A percentile compares a stretch with the other conserved stretches of the same genome.
Conservation (phyloP, 2,888 invertebrate species). For the Patella pellucida region DNA sequence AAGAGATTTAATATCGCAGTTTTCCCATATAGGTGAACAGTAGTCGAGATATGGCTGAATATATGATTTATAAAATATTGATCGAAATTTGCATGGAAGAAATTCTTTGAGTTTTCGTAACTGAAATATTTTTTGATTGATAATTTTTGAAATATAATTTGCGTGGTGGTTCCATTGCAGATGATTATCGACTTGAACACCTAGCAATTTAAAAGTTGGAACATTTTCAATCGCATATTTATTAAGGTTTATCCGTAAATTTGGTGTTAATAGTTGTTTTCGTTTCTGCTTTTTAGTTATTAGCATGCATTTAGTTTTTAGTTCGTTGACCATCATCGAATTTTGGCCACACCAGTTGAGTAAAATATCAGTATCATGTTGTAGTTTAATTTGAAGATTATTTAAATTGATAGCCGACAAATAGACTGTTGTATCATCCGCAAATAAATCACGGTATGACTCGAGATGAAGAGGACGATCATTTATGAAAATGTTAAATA, state of each 20-base stretch:
- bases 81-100: no score
- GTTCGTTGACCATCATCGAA: not conserved
- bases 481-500: slow-evolving; percentile 1
- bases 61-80: no score
- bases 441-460: not conserved
- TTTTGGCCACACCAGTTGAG: not conserved
- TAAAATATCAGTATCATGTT: not conserved
- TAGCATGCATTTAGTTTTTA: not conserved
- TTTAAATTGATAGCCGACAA: no score
- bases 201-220: not conserved
- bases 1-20: no score
- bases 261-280: not conserved
- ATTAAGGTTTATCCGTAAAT: not conserved
- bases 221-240: not conserved
- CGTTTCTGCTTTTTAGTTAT: not conserved
- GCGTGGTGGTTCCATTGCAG: not conserved
- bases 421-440: not conserved
- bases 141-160: no score
- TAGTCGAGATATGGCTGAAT: no score
- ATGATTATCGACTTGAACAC: not conserved
- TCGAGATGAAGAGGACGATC: not conserved
- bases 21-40: no score
- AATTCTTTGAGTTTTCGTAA: no score
- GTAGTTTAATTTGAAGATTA: not conserved
- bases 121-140: no score